Conservation (phyloP, 2,113 vertebrate species). For the Empidonax alnorum region DNA sequence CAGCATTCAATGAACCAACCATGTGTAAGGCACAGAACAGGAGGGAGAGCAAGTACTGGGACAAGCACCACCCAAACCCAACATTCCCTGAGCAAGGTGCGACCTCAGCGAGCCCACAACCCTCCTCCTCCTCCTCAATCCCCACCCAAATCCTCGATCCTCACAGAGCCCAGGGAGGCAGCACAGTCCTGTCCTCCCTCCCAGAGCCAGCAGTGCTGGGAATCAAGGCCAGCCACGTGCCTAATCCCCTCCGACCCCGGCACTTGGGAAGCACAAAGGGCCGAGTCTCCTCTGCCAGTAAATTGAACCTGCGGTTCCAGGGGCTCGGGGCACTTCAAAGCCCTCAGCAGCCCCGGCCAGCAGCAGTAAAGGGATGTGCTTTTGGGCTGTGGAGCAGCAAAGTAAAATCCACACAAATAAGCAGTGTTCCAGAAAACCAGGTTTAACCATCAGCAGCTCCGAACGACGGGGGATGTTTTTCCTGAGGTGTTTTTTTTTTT, state of each 20-base stretch:
- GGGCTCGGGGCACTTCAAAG: constrained; percentile 51
- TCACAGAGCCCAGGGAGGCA: rapidly evolving
- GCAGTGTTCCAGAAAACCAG: constrained; percentile 51
- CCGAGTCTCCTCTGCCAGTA: constrained; percentile 23
- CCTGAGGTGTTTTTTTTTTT: not conserved
- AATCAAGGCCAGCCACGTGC: not conserved
- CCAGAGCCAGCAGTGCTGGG: not conserved
- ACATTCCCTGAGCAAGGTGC: rapidly evolving
- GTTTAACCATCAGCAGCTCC: constrained; percentile 49
- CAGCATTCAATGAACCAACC: not conserved
- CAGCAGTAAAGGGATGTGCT: constrained; percentile 1
- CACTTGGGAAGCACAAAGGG: constrained; percentile 22
- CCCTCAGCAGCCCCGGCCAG: not conserved
- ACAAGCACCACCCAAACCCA: not conserved
- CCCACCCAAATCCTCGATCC: rapidly evolving
- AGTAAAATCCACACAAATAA: constrained; percentile 52
- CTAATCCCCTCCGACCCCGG: not conserved
- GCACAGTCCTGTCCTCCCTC: not conserved
- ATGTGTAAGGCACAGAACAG: not conserved
- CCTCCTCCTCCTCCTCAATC: not conserved
- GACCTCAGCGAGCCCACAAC: rapidly evolving
- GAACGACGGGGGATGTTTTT: not conserved
- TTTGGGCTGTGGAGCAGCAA: not conserved
- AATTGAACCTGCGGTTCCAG: constrained; percentile 28
- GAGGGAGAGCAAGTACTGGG: not conserved